Percentiles rank a stretch among this genome's conserved stretches.
phyloP scores from a whole-genome alignment of 2,113 vertebrate species.

The Myiagra hebetior region DNA sequence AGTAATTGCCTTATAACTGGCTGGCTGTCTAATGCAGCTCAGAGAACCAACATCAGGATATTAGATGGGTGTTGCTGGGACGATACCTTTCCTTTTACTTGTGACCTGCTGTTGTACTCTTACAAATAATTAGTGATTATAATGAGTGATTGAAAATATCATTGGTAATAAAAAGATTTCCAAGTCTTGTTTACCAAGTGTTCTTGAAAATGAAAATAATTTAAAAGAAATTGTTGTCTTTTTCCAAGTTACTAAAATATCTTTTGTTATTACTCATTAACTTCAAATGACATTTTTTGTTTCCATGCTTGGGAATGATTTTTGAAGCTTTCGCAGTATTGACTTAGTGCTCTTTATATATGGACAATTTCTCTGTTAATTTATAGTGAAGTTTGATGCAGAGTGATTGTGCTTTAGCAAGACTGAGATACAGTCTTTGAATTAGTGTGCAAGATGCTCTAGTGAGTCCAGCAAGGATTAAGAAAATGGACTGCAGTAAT shows the following conservation, averaged over 20 bases:
- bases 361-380: neutral
- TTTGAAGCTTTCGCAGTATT: neutral
- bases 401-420: neutral
- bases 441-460: neutral
- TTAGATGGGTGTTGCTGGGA: neutral
- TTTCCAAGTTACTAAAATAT: neutral
- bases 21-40: neutral
- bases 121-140: neutral
- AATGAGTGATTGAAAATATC: neutral
- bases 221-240: neutral
- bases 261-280: neutral
- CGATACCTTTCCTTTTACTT: neutral
- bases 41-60: neutral
- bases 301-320: neutral
- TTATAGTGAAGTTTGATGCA: neutral
- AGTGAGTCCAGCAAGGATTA: neutral
- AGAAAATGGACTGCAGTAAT: neutral
- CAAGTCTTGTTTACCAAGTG: neutral
- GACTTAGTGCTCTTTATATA: neutral
- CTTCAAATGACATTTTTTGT: neutral
- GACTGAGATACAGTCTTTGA: neutral
- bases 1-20: neutral
- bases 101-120: neutral
- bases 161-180: neutral
- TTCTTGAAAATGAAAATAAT: neutral